Evolutionary conservation across 2,113 vertebrate genomes (phyloP), one percentile per base, ranked within the genome.

Genomic region (Lanius collurio): DNA sequence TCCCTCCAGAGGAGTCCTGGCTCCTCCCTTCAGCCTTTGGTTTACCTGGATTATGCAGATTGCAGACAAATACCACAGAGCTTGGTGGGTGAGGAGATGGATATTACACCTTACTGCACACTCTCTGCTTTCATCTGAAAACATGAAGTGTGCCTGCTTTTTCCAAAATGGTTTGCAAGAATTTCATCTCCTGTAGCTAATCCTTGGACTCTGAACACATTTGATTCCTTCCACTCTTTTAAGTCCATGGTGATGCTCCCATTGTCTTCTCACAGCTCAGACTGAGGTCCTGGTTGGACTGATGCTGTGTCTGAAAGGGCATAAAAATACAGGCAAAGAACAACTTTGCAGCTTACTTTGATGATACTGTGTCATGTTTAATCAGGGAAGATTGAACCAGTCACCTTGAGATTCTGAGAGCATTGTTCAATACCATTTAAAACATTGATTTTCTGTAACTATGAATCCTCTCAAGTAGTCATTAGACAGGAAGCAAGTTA

Each of bases 401-500:
- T 97, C 95, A 97, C 97, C 97, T 95, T 97, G 95, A 97, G 92
- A 96, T 96, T 97, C 95, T 90, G 84, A 94, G 89, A 87, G 93
- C 82, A 87, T 95, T 96, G 95, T 91, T 96, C 96, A 83, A 77
- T 97, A 77, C 81, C 84, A 94, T 97, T 97, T 96, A 96, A 97
- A 97, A 94, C 91, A 97, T 97, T 97, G 97, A 97, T 97, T 97
- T 97, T 97, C 96, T 97, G 95, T 96, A 97, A 93, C 95, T 96
- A 90, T 96, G 97, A 96, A 96, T 97, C 93, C 95, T 96, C 96
- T 95, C 94, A 95, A 97, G 96, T 41, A 93, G 90, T 96, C 96
- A 96, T 97, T 97, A 97, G 93, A 94, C 73, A 93, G 88, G 90
- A 96, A 97, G 91, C 64, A 95, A 95, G 95, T 95, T 94, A 96